Evolutionary conservation across 92 coral and sea anemone genomes (phyloP), one percentile per base, ranked within the genome.

Genomic region (Palythoa heliodiscus): DNA sequence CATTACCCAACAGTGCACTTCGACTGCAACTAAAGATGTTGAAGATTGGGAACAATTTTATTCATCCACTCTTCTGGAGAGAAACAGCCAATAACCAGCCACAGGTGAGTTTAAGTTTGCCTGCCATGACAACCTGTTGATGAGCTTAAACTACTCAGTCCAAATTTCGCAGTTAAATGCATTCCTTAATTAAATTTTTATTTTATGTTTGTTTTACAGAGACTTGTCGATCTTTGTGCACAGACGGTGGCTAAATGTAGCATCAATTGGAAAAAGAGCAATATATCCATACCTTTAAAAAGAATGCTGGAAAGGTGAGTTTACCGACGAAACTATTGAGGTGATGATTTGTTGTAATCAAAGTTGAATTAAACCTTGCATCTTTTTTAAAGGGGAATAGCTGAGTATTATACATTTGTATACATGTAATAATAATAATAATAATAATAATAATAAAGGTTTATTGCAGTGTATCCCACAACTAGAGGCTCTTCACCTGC

Each of bases 1-100:
- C 98, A 2, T 64, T 96, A 82, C 99, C 99, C 5, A 87, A 83
- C 10, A 87, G 91, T 48, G 87, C 92, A 13, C 91, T 96, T 10
- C 72, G 83, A 64, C 78, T 96, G 15, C 87, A 75, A 60, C 83
- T 96, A 37, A 94, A 91, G 87, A 82, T 92, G 52, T 82, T 96
- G 23, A 91, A 93, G 63, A 89, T 96, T 79, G 85, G 71, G 22
- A 94, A 94, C 87, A 96, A 94, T 74, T 94, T 86, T 61, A 92
- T 88, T 39, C 96, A 96, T 80, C 96, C 96, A 4, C 90, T 96
- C 24, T 92, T 96, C 70, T 96, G 98, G 98, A 89, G 93, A 87
- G 98, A 96, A 86, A 94, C 96, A 23, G 93, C 96, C 0, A 91
- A 88, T 54, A 92, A 91, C 61, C 96, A 96, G 55, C 98, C 98